Percentiles rank a stretch among this genome's conserved stretches.
Conservation (phyloP, 1,140 invertebrate genomes). For the Epicauta chinensis region DNA sequence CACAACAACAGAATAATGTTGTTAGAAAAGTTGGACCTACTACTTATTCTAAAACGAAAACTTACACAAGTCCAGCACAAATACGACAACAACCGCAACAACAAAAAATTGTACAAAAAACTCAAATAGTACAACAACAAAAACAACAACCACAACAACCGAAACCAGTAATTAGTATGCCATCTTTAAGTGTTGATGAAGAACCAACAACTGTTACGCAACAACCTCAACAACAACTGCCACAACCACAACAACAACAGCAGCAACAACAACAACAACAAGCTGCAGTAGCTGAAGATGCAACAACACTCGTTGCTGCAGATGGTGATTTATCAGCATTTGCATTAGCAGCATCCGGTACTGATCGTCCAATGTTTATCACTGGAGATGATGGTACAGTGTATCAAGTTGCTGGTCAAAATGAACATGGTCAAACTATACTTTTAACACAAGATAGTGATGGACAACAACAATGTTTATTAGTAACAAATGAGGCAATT, state of each 20-base stretch:
- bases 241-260: neutral
- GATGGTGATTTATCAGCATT: constrained; percentile 26
- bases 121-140: neutral
- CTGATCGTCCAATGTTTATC: constrained; percentile 54
- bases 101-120: neutral
- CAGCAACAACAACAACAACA: constrained; percentile 4
- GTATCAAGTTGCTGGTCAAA: constrained; percentile 66
- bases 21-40: constrained; percentile 28
- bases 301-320: constrained; percentile 1
- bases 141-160: constrained; percentile 14
- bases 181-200: constrained; percentile 21
- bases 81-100: neutral
- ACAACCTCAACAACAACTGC: neutral
- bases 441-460: constrained; percentile 57
- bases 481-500: constrained; percentile 54
- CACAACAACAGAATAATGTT: constrained; percentile 11
- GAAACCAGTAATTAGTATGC: constrained; percentile 35
- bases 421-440: constrained; percentile 67
- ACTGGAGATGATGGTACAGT: constrained; percentile 62
- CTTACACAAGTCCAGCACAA: neutral
- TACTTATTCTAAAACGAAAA: constrained; percentile 13
- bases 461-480: constrained; percentile 63
- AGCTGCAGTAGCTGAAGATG: constrained; percentile 11
- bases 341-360: constrained; percentile 25
- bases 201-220: constrained; percentile 4